Conservation (phyloP, 2,888 invertebrate genomes). For the Invenusta paracnida region DNA sequence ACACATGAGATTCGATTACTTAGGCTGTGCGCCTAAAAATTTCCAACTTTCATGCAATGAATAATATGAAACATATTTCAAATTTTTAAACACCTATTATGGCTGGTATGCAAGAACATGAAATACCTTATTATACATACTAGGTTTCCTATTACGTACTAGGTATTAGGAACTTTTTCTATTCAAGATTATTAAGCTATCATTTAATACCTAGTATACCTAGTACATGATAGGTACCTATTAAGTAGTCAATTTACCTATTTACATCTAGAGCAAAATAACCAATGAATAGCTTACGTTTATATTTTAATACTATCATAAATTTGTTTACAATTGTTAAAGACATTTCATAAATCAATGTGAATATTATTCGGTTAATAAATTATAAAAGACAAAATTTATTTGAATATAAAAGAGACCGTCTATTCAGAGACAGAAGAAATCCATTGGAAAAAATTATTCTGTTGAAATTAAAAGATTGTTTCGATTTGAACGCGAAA, state of each 20-base stretch:
- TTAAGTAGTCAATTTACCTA: not conserved
- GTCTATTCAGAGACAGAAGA: not conserved
- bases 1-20: too few species aligned
- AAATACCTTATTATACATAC: not conserved
- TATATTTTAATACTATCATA: not conserved
- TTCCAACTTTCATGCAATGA: too few species aligned
- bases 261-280: not conserved
- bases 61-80: too few species aligned
- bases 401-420: not conserved
- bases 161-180: not conserved
- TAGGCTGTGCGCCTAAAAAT: too few species aligned
- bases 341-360: not conserved
- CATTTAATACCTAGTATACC: not conserved
- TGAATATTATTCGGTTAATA: not conserved
- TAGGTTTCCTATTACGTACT: not conserved
- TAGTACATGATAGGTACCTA: not conserved
- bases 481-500: not conserved
- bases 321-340: not conserved
- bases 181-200: not conserved
- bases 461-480: not conserved
- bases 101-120: not conserved
- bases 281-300: not conserved
- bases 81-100: too few species aligned
- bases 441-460: slow-evolving; percentile 24
- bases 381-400: not conserved